A percentile compares a stretch with the other conserved stretches of the same genome.
Evolutionary conservation across 2,797 vertebrate genomes (phyloP).

Genomic region (Tangara arthus): DNA sequence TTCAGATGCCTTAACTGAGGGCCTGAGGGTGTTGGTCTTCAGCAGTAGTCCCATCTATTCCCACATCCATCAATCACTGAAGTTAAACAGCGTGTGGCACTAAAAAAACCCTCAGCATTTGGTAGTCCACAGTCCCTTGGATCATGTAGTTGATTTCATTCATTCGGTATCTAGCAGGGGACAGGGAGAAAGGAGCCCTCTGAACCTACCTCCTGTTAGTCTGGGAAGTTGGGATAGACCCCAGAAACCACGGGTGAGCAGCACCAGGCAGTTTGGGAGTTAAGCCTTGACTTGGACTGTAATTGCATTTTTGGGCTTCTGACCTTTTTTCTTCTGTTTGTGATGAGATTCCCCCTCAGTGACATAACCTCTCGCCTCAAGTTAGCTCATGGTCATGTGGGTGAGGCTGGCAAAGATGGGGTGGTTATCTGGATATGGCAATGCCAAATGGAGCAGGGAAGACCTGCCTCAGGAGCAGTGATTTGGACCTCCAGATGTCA

Average conservation of each 20-base stretch:
- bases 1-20: neutral
- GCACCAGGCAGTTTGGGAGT: neutral
- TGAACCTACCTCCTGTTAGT: neutral
- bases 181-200: neutral
- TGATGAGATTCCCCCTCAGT: neutral
- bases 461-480: neutral
- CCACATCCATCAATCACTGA: neutral
- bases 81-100: neutral
- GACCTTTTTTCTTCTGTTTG: neutral
- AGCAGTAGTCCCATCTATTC: neutral
- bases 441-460: neutral
- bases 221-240: neutral
- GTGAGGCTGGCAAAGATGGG: accelerated
- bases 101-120: neutral
- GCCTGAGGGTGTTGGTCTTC: neutral
- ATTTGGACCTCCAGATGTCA: neutral
- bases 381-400: neutral
- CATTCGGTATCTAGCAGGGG: neutral
- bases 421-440: neutral
- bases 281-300: neutral
- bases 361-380: neutral
- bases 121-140: neutral
- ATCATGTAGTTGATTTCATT: neutral
- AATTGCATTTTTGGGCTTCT: neutral
- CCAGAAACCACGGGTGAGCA: neutral